phyloP scores from a whole-genome alignment of 2,797 vertebrate species.

The Muscicapa striata region DNA sequence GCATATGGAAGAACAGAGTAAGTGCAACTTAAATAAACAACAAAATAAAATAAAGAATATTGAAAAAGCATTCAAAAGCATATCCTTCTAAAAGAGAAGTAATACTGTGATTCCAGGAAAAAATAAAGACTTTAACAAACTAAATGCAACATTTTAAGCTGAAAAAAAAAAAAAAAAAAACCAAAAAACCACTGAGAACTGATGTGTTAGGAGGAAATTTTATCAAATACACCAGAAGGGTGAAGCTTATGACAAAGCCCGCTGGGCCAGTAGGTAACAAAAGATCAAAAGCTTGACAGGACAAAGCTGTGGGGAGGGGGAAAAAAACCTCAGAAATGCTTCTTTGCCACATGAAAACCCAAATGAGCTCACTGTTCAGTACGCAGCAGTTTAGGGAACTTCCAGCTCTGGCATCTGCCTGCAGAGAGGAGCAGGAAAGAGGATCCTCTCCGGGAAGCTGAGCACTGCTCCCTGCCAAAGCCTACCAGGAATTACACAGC shows the following conservation, averaged over 20 bases:
- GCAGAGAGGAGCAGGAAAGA: not conserved
- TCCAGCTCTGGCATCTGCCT: not conserved
- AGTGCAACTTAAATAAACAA: not conserved
- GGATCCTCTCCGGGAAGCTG: not conserved
- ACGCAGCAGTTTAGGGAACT: rapidly evolving
- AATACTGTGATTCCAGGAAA: not conserved
- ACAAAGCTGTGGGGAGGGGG: not conserved
- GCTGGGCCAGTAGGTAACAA: not conserved
- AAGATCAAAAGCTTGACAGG: not conserved
- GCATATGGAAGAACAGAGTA: not conserved
- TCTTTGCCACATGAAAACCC: not conserved
- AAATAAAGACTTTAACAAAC: not conserved
- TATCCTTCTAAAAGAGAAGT: not conserved
- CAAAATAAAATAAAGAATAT: not conserved
- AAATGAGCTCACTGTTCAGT: not conserved
- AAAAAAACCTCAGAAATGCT: not conserved
- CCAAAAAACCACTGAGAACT: not conserved
- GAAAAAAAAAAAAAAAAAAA: not conserved
- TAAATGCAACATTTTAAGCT: not conserved
- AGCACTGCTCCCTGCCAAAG: not conserved
- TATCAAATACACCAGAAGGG: not conserved
- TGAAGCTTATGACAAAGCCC: not conserved
- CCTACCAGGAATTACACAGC: not conserved
- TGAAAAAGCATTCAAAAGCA: not conserved
- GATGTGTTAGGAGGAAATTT: not conserved